Conservation (phyloP, 2,888 invertebrate genomes). For the Sinohyriopsis cumingii region DNA sequence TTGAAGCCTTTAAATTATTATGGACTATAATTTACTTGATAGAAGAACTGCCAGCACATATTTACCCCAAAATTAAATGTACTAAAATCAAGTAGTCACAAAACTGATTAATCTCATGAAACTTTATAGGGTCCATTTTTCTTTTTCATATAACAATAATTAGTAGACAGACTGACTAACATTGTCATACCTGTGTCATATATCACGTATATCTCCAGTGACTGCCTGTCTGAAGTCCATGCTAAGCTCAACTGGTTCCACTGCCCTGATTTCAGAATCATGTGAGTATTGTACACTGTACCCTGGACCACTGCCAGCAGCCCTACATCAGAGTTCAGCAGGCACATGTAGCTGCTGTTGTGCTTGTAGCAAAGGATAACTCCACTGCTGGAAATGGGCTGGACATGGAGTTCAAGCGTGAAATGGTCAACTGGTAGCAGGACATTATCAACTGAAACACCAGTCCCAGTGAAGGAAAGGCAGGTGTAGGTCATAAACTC, state of each 20-base stretch:
- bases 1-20: too few relatives aligned
- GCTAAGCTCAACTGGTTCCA: constrained; percentile 54
- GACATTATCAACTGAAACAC: constrained; percentile 29
- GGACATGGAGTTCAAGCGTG: constrained; percentile 52
- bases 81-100: too few relatives aligned
- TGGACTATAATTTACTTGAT: too few relatives aligned
- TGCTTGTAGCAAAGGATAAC: constrained; percentile 40
- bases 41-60: too few relatives aligned
- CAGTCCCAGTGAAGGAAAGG: constrained; percentile 33
- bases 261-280: constrained; percentile 27
- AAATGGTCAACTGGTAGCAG: constrained; percentile 35
- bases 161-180: too few relatives aligned
- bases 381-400: constrained; percentile 36
- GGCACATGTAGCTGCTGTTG: constrained; percentile 22
- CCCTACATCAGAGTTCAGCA: constrained; percentile 25
- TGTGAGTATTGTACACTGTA: constrained; percentile 19
- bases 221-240: constrained; percentile 29
- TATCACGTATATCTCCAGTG: constrained; percentile 45
- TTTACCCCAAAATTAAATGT: too few relatives aligned
- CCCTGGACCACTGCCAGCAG: constrained; percentile 29
- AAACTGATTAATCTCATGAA: too few relatives aligned
- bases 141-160: too few relatives aligned
- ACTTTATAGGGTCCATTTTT: too few relatives aligned
- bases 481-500: constrained; percentile 37
- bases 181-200: constrained; percentile 19